Percentiles rank a stretch among this genome's conserved stretches.
Conservation (phyloP, 2,888 invertebrate species). For the Eutolmus rufibarbis region DNA sequence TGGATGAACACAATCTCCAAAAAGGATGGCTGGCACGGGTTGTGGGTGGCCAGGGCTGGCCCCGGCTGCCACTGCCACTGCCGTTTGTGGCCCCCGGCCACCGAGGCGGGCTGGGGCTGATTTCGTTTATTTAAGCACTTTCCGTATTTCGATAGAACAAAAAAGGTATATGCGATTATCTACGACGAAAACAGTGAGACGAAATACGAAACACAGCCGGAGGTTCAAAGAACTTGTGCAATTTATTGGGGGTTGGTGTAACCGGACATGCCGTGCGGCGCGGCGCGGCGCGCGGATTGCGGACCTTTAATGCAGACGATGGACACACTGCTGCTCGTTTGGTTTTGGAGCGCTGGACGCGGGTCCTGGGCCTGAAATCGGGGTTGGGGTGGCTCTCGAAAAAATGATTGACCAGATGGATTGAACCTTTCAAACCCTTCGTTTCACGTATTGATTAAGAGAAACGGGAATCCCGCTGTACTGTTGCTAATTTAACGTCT, state of each 20-base stretch:
- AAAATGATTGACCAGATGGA: conserved; percentile 15
- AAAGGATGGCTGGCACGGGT: conserved; percentile 39
- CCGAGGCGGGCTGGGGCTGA: conserved; percentile 1
- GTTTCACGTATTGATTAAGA: neutral
- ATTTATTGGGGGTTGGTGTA: conserved; percentile 4
- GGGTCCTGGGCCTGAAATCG: neutral
- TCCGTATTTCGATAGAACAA: conserved; percentile 34
- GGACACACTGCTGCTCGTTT: neutral
- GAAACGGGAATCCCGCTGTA: neutral
- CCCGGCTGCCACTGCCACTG: neutral
- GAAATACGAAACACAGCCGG: neutral
- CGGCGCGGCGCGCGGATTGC: neutral
- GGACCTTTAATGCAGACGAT: neutral
- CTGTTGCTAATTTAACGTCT: neutral
- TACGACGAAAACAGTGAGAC: conserved; percentile 12
- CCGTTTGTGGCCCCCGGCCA: neutral
- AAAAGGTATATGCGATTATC: conserved; percentile 27
- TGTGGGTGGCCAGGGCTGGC: neutral
- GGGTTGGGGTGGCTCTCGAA: neutral
- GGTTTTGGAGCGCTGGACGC: neutral
- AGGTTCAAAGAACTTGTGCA: conserved; percentile 41
- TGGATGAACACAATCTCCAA: conserved; percentile 41
- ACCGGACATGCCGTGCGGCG: neutral
- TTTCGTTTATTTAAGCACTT: conserved; percentile 41
- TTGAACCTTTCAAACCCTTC: neutral